Base-by-base conservation (phyloP, 2,888 invertebrate species). In the Syrista parreyssii region DNA sequence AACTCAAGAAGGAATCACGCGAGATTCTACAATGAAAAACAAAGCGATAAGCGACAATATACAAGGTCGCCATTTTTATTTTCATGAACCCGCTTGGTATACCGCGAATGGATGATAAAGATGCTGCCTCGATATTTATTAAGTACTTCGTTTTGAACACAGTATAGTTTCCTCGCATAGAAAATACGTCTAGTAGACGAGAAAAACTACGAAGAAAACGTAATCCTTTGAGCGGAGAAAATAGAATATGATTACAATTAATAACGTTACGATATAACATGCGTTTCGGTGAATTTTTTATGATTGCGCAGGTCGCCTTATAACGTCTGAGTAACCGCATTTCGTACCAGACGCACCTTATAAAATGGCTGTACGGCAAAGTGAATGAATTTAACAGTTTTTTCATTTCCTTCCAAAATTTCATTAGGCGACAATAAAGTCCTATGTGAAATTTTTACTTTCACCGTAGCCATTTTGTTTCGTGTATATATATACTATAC, bases 121-220 rank as follows among this genome's bases (percentile, higher is more conserved):
- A 30, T 74, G 23, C 36, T 74, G n/a, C 72, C 78, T 75, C 75
- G 76, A 79, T 76, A 78, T 72, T 74, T 68, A 75, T 74, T 75
- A 74, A 68, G 74, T 82, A 78, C 77, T 80, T 82, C 79, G 68
- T 81, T 55, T 83, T 87, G 87, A 88, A 88, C 87, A 87, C 87
- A 85, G 81, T 84, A 82, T 76, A 83, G 82, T 84, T 86, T 82
- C 78, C 78, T 82, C 79, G 82, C 82, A 78, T 85, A 85, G 81
- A 85, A 84, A 84, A 85, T 83, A 83, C 81, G 81, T 82, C 76
- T 76, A 76, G 72, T 73, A 78, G 76, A 76, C 40, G 69, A 33
- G 68, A 40, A 73, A 33, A 72, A 75, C 68, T 33, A 35, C 74
- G 33, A 33, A 35, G 36, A 34, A 32, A 71, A 75, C 31, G 4